These are phyloP conservation scores for Cephalopachus bancanus DNA, from an alignment of 2,797 vertebrate genomes.

Conservation along the genomic window DNA sequence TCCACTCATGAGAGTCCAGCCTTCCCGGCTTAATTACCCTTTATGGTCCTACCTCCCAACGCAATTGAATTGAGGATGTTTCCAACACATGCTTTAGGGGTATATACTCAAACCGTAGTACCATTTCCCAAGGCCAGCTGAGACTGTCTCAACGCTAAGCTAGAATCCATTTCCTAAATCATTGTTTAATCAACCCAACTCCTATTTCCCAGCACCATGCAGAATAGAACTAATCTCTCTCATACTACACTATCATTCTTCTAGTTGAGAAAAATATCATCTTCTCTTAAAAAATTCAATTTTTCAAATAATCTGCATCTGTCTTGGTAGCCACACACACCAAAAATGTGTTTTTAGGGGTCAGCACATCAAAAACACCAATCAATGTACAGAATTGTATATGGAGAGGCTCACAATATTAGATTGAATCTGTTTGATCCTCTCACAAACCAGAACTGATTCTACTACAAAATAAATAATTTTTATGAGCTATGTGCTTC, in stretches of 20 bases:
- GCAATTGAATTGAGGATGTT: background rate
- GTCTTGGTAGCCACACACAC: background rate
- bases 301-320: background rate
- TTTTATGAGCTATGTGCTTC: background rate
- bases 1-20: background rate
- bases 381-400: fast-evolving
- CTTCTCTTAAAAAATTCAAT: background rate
- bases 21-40: too few species aligned
- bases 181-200: fast-evolving
- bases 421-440: background rate
- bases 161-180: background rate
- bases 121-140: background rate
- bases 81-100: background rate
- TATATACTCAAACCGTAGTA: background rate
- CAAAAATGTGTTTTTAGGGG: background rate
- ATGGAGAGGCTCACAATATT: fast-evolving
- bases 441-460: background rate
- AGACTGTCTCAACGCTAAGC: fast-evolving
- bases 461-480: background rate
- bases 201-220: background rate
- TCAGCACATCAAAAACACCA: background rate
- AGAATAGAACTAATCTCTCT: background rate
- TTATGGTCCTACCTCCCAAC: fast-evolving
- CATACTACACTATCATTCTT: background rate
- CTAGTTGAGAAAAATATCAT: background rate